Base-by-base conservation (phyloP, 2,113 vertebrate species). In the Daboia siamensis region DNA sequence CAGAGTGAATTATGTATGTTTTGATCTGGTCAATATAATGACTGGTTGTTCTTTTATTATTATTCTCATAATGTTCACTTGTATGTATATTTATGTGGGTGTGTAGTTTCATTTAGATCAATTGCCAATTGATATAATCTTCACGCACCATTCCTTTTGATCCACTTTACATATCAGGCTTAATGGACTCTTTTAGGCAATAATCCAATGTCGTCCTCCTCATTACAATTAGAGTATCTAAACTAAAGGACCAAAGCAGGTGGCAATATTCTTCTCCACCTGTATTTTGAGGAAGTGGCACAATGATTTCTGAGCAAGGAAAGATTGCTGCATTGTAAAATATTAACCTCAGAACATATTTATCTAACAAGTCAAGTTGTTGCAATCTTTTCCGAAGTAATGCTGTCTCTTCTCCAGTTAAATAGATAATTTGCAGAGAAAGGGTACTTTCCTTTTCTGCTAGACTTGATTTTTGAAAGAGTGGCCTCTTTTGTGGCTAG, bases 321-420 rank as follows among this genome's bases (percentile, higher is more conserved):
- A 59, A 4, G 29, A 44, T 90, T 64, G 21, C 56, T 86, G 39
- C 54, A 17, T 26, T 86, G 80, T 93, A 90, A 86, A 90, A 90
- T 64, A 93, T 86, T 86, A 90, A 93, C 80, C 33, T 90, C n/a
- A 59, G n/a, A 61, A 39, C n/a, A 52, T 90, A 90, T 86, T 61
- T 90, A 55, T 20, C 44, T 15, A 54, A 48, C 88, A 90, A 51
- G 55, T 59, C 80, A 48, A 64, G 29, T 69, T 74, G 21, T 52
- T 51, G 86, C 69, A 85, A 20, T 13, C 33, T 46, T 80, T 88
- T 55, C 24, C 44, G 10, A 20, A 46, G 39, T 29, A 64, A 86
- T 1, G 15, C 24, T 59, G 74, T 33, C 33, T 80, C 24, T 48
- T 48, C 39, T 86, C 26, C 13, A 86, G 8, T 57, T 85, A 90